Evolutionary conservation across 1,140 invertebrate species (phyloP), one percentile per base, ranked within the genome.

Genomic region (Nilaparvata lugens): DNA sequence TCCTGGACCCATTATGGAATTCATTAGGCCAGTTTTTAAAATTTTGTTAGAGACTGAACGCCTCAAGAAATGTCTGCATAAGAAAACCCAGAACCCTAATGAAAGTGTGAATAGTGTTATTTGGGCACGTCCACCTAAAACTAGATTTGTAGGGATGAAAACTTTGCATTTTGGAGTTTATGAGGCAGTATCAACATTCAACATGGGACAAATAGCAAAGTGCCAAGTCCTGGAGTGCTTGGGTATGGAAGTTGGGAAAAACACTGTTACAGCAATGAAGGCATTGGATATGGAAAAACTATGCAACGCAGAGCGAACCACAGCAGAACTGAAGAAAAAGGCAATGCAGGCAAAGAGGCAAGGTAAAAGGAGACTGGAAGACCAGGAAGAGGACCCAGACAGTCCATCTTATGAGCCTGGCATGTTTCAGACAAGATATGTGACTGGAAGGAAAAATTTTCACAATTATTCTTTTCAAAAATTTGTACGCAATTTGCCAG

Each of bases 81-180:
- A 58, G 28, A 55, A 59, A 9, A 67, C 61, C n/a, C 62, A 68
- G 52, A 68, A 68, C 38, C 53, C 60, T 6, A 67, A 66, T 61
- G 64, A 67, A 55, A 61, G 61, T 55, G 48, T 68, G 16, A 62
- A 68, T 58, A 43, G 40, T 51, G 53, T 65, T 42, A 65, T 68
- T 56, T 68, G 66, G 68, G 56, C 61, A 18, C 58, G 54, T 35
- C 58, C 60, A 43, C 65, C 62, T 35, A 70, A 70, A 38, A 56
- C 62, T 57, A 52, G 52, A 7, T 68, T 68, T 58, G 62, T 63
- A 54, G 54, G 45, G 45, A 64, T 61, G 53, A 23, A 56, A 31
- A 48, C 56, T 48, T 51, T 68, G 19, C 60, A 67, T 57, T 62
- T 66, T 53, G 62, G 63, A 25, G 60, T 62, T 56, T 52, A 58